A percentile compares a stretch with the other conserved stretches of the same genome.
Conservation (phyloP, 2,888 invertebrate genomes). For the Drosophila rubida region DNA sequence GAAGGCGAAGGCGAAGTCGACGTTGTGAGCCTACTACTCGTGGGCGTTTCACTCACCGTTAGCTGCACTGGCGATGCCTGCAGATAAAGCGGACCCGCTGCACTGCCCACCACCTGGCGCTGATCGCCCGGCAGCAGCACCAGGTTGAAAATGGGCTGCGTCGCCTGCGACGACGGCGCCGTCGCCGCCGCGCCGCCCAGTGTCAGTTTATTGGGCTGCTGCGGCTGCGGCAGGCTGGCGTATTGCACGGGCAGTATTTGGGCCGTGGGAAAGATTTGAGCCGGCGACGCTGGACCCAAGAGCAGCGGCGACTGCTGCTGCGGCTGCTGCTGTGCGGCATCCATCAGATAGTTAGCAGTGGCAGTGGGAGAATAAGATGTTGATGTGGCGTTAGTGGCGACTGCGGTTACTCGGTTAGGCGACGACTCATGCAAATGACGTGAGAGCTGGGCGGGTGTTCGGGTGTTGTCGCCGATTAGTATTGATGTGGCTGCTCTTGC, state of each 20-base stretch:
- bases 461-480: conserved; percentile 15
- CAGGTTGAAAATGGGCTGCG: conserved; percentile 68
- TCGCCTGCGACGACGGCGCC: conserved; percentile 24
- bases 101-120: conserved; percentile 44
- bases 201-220: conserved; percentile 80
- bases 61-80: conserved; percentile 65
- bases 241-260: conserved; percentile 85
- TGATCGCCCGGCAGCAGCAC: conserved; percentile 78
- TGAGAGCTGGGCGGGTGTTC: conserved; percentile 43
- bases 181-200: conserved; percentile 42
- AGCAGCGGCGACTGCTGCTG: conserved; percentile 49
- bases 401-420: conserved; percentile 66
- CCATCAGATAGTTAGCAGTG: conserved; percentile 63
- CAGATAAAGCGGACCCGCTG: conserved; percentile 55
- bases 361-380: conserved; percentile 72
- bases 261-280: conserved; percentile 84
- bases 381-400: conserved; percentile 73
- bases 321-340: conserved; percentile 28
- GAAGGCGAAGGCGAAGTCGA: not conserved
- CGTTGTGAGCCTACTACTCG: not conserved
- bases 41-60: conserved; percentile 84
- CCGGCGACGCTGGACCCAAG: conserved; percentile 72
- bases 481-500: conserved; percentile 33
- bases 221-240: conserved; percentile 83
- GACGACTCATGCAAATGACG: conserved; percentile 72